These are phyloP conservation scores for Sminthurides bifidus DNA, from an alignment of 1,140 invertebrate genomes.

Conservation along the genomic window DNA sequence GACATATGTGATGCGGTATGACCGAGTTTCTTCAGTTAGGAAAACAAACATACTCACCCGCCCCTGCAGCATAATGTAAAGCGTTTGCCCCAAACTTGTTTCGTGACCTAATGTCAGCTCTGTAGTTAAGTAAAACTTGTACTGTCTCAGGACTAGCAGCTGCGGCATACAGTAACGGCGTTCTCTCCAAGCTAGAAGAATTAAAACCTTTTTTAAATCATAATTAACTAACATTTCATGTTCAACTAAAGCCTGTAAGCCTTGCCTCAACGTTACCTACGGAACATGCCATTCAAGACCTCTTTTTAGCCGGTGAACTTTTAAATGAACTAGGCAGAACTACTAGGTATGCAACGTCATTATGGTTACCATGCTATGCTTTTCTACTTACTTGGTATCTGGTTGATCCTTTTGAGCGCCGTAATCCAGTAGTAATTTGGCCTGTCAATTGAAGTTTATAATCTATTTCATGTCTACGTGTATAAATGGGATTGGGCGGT, in stretches of 20 bases:
- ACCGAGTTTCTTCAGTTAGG: not conserved
- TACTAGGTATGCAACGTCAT: too few relatives aligned
- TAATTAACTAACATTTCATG: too few relatives aligned
- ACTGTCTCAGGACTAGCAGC: constrained; percentile 26
- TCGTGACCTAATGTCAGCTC: constrained; percentile 24
- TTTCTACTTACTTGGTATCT: constrained; percentile 24
- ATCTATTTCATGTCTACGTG: too few relatives aligned
- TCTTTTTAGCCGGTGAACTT: too few relatives aligned
- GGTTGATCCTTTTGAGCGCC: constrained; percentile 32
- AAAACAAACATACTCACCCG: constrained; percentile 16
- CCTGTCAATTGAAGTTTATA: too few relatives aligned
- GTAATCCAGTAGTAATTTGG: constrained; percentile 24
- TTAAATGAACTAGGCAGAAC: too few relatives aligned
- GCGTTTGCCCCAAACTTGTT: constrained; percentile 31
- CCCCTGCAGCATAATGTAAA: constrained; percentile 31
- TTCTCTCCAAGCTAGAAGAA: constrained; percentile 19
- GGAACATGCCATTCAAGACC: too few relatives aligned
- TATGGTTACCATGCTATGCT: too few relatives aligned
- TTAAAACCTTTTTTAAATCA: not conserved
- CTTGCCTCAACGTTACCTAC: too few relatives aligned
- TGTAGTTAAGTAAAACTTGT: constrained; percentile 25
- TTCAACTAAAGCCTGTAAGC: too few relatives aligned
- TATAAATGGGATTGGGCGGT: too few relatives aligned
- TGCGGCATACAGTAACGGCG: constrained; percentile 28
- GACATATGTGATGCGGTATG: not conserved